Percentiles rank a stretch among this genome's conserved stretches.
Evolutionary conservation across 2,113 vertebrate genomes (phyloP).

Genomic region (Gallinago paraguaiae): DNA sequence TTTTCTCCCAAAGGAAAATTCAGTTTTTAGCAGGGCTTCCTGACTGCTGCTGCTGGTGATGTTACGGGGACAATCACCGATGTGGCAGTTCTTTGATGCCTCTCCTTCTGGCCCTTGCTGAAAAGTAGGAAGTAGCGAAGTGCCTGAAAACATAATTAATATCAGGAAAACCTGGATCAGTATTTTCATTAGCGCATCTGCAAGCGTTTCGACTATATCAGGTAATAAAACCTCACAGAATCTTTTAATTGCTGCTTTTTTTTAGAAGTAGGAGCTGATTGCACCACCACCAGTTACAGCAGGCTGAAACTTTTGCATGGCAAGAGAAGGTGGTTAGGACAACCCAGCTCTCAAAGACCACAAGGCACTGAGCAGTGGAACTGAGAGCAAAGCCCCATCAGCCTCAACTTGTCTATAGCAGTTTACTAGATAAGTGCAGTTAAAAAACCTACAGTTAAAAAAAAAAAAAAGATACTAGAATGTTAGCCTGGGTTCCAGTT

Average conservation of each 20-base stretch:
- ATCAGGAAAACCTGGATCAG: not conserved
- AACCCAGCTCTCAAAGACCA: not conserved
- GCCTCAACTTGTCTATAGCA: not conserved
- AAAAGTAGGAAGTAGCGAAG: constrained; percentile 12
- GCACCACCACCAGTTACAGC: not conserved
- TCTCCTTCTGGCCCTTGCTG: constrained; percentile 24
- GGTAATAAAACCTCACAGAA: not conserved
- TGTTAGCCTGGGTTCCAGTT: not conserved
- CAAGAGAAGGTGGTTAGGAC: rapidly evolving
- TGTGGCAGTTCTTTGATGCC: not conserved
- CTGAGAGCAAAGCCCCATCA: not conserved
- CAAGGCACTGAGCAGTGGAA: not conserved
- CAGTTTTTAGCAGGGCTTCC: not conserved
- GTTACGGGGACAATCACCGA: not conserved
- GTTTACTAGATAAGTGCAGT: not conserved
- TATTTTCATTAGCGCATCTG: not conserved
- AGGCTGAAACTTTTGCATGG: not conserved
- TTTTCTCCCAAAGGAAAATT: not conserved
- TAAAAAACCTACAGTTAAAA: not conserved
- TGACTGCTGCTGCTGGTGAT: not conserved
- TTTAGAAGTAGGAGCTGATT: not conserved
- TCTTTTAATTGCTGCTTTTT: not conserved
- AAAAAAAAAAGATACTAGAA: not conserved
- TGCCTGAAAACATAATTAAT: constrained; percentile 26
- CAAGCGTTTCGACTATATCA: not conserved